Evolutionary conservation across 2,797 vertebrate species (phyloP).

Genomic region (Bucorvus abyssinicus): DNA sequence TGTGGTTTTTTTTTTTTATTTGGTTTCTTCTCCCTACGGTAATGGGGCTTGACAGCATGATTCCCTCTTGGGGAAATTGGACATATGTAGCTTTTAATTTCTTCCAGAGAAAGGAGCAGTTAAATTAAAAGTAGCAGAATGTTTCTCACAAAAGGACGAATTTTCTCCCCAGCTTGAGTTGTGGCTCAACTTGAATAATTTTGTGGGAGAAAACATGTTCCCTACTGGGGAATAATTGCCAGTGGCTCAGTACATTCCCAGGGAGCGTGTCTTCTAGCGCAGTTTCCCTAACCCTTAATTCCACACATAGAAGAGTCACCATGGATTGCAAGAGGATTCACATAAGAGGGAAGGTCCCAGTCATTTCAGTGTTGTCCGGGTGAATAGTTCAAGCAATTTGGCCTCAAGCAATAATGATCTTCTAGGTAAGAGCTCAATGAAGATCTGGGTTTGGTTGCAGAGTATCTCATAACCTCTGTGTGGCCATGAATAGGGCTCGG

Average conservation of each 20-base stretch:
- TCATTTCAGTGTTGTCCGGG: not conserved
- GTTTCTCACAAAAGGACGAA: slow-evolving; percentile 25
- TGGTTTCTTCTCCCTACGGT: not conserved
- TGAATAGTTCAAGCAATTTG: not conserved
- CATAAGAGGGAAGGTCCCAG: not conserved
- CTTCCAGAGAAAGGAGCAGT: slow-evolving; percentile 12
- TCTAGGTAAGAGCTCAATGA: not conserved
- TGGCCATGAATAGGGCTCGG: not conserved
- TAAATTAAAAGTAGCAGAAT: slow-evolving; percentile 54
- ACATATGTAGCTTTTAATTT: slow-evolving; percentile 59
- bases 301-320: accelerated
- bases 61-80: slow-evolving; percentile 27
- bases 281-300: slow-evolving; percentile 1
- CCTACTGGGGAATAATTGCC: not conserved
- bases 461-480: not conserved
- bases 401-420: not conserved
- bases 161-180: slow-evolving; percentile 38
- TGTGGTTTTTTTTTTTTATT: not conserved
- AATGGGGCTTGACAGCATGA: slow-evolving; percentile 33
- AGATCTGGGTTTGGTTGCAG: not conserved
- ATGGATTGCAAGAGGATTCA: not conserved
- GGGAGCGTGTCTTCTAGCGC: not conserved
- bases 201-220: slow-evolving; percentile 9
- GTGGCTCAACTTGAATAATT: slow-evolving; percentile 14
- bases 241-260: not conserved